phyloP scores from a whole-genome alignment of 2,888 invertebrate species.

The Sarcophaga caerulescens region DNA sequence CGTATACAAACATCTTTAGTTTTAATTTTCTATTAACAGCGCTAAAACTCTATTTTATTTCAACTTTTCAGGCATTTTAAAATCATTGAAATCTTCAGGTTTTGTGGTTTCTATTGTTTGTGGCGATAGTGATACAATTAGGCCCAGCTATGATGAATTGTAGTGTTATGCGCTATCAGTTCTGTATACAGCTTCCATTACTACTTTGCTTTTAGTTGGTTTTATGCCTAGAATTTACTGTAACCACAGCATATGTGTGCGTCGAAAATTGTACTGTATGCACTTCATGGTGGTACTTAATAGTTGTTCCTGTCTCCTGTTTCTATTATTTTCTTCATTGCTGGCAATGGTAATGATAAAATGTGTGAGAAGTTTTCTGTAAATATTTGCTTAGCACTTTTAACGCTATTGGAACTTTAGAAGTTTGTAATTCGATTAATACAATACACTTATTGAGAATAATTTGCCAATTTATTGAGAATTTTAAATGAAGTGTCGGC shows the following conservation, averaged over 20 bases:
- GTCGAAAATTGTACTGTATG: constrained; percentile 22
- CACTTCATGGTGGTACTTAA: constrained; percentile 36
- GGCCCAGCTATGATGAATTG: neutral
- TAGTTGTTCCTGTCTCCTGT: constrained; percentile 30
- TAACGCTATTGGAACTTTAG: neutral
- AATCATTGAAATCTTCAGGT: constrained; percentile 52
- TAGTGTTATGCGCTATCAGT: neutral
- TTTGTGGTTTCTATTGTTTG: constrained; percentile 42
- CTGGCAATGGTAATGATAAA: neutral
- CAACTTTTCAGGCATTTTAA: constrained; percentile 38
- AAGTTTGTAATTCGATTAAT: constrained; percentile 20
- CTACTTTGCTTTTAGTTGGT: neutral
- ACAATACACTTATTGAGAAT: neutral
- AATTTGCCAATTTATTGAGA: neutral
- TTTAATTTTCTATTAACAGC: constrained; percentile 36
- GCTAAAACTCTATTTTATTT: constrained; percentile 54
- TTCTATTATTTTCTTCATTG: neutral
- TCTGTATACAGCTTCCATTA: neutral
- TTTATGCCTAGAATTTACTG: constrained; percentile 7
- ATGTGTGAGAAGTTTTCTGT: constrained; percentile 47
- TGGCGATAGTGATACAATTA: constrained; percentile 21
- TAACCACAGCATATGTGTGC: constrained; percentile 16
- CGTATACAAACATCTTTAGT: constrained; percentile 46
- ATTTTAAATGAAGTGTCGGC: neutral
- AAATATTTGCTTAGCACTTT: constrained; percentile 51